These are phyloP conservation scores for Collichthys lucidus DNA, from an alignment of 2,113 vertebrate genomes.

Conservation along the genomic window DNA sequence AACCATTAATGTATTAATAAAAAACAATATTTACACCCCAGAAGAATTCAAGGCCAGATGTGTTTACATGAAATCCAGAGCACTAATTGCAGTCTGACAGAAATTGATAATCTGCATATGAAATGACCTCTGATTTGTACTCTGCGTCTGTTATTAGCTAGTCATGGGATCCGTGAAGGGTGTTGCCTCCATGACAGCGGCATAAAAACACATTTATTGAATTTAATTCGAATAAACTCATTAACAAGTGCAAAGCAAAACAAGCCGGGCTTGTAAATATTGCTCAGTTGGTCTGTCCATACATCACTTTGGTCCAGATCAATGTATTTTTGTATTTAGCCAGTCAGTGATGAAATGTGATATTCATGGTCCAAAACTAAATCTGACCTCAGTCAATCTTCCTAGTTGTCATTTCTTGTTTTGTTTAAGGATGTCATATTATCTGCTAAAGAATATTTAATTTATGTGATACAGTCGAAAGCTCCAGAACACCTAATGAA, in stretches of 20 bases:
- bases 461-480: no score
- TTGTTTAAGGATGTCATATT: no score
- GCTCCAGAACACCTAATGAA: no score
- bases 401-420: no score
- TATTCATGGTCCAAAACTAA: neutral
- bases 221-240: neutral
- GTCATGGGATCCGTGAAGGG: neutral
- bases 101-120: neutral
- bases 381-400: no score
- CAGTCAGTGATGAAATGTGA: neutral
- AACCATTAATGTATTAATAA: neutral
- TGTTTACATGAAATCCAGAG: neutral
- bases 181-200: no score
- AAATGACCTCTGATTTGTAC: slow-evolving; percentile 7
- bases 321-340: neutral
- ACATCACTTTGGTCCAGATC: neutral
- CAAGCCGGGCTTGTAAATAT: neutral
- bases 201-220: neutral
- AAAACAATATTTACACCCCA: neutral
- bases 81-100: neutral
- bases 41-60: neutral
- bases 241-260: neutral
- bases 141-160: neutral
- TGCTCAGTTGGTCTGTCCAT: no score
- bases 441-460: no score